A percentile compares a stretch with the other conserved stretches of the same genome.
phyloP scores from a whole-genome alignment of 2,888 invertebrate species.

The Ypsolopha scabrella region DNA sequence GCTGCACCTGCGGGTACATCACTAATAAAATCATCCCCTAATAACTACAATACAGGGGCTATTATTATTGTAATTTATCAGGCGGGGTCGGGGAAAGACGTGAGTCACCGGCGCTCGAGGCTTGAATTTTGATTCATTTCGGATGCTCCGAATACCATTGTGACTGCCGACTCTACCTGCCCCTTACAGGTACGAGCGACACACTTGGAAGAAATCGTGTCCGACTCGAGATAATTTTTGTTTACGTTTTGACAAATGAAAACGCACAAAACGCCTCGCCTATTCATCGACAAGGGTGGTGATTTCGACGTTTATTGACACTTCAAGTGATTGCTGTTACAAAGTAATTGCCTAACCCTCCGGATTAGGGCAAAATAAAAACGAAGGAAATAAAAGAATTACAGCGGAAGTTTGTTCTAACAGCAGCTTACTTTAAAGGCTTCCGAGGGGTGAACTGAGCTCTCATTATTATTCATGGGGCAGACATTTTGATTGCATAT shows the following conservation, averaged over 20 bases:
- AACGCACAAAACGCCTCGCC: not conserved
- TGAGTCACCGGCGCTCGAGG: constrained; percentile 33
- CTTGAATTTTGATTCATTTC: constrained; percentile 63
- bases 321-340: not conserved
- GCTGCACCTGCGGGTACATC: constrained; percentile 37
- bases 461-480: constrained; percentile 35
- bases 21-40: constrained; percentile 60
- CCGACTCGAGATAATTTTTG: constrained; percentile 22
- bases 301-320: constrained; percentile 7
- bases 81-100: constrained; percentile 23
- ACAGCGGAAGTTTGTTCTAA: constrained; percentile 37
- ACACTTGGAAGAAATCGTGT: not conserved
- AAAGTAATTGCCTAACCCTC: not conserved
- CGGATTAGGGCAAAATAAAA: not conserved
- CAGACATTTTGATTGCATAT: constrained; percentile 22
- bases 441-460: constrained; percentile 26
- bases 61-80: constrained; percentile 60
- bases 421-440: constrained; percentile 23
- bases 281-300: constrained; percentile 46
- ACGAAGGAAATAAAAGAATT: constrained; percentile 3
- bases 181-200: constrained; percentile 24
- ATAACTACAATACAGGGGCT: constrained; percentile 47
- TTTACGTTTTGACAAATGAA: constrained; percentile 55
- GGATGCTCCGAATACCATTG: constrained; percentile 65
- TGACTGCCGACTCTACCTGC: constrained; percentile 52